Evolutionary conservation across 2,797 vertebrate species (phyloP).

Genomic region (Lateolabrax maculatus): DNA sequence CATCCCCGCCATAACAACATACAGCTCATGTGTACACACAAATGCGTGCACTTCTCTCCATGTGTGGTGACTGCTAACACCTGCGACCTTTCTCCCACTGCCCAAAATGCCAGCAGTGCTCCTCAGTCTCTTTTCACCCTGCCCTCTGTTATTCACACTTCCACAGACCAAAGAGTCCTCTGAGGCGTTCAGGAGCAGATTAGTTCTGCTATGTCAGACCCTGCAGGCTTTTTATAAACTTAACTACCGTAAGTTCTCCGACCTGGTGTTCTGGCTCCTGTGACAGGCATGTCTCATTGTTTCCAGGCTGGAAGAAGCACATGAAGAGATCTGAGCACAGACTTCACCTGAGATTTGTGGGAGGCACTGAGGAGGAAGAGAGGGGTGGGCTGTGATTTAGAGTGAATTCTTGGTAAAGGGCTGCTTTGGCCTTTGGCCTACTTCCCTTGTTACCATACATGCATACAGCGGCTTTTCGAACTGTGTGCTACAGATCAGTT

Average conservation of each 20-base stretch:
- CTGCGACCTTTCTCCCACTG: slow-evolving; percentile 61
- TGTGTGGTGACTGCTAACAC: slow-evolving; percentile 40
- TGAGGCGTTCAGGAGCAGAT: slow-evolving; percentile 54
- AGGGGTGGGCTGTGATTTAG: not conserved
- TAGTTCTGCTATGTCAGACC: slow-evolving; percentile 63
- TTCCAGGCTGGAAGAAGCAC: slow-evolving; percentile 41
- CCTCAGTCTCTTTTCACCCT: slow-evolving; percentile 25
- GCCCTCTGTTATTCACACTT: slow-evolving; percentile 55
- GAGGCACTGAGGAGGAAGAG: not conserved
- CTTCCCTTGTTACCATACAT: slow-evolving; percentile 22
- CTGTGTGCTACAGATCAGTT: not conserved
- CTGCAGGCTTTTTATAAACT: slow-evolving; percentile 35
- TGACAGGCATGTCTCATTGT: slow-evolving; percentile 59
- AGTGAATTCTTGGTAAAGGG: slow-evolving; percentile 14
- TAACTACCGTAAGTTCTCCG: slow-evolving; percentile 19
- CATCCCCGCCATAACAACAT: not conserved
- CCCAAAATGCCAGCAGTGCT: slow-evolving; percentile 28
- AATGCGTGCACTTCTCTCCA: not conserved
- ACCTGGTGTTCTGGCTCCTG: slow-evolving; percentile 22
- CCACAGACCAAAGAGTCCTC: slow-evolving; percentile 23
- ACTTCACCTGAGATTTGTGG: slow-evolving; percentile 48
- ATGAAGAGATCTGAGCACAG: slow-evolving; percentile 13
- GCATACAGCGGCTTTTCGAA: not conserved
- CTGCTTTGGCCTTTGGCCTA: slow-evolving; percentile 47
- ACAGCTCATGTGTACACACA: not conserved